Base-by-base conservation (phyloP, 2,888 invertebrate genomes). In the Ochropacha duplaris region DNA sequence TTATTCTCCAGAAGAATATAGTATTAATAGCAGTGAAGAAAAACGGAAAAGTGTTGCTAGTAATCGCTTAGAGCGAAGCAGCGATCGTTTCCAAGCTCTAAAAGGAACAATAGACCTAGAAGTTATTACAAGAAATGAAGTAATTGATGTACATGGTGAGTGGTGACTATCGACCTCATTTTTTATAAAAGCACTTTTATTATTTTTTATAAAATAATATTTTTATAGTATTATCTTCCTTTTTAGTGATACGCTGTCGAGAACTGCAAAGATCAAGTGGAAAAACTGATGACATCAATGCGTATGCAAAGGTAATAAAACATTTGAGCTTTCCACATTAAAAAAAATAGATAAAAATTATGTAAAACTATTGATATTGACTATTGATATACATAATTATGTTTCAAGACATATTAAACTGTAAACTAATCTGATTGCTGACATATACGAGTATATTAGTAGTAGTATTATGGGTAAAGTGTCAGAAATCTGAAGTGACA, bases 221-320 rank as follows among this genome's bases (percentile, higher is more conserved):
- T 65, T 28, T 58, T 50, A 36, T 34, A 60, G 14, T 54, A 49
- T 39, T 9, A 6, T 36, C 68, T 80, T 80, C 71, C 62, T 69
- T 94, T 94, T 57, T 93, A 97, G 97, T 97, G 71, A 95, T 96
- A 76, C 94, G 96, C 73, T 97, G 97, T 83, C 94, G 94, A 78
- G 96, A 96, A 80, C 92, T 97, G 64, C 94, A 95, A 71, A 93
- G 96, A 66, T 83, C 94, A 16, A 94, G 94, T 78, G 96, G 95
- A 54, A 95, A 94, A 71, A 93, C 94, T 52, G 91, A 92, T 69
- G 90, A 93, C 54, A 94, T 96, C 65, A 96, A 97, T 84, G 97
- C 97, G 62, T 97, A 97, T 84, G 96, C 97, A 24, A 97, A 97
- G 94, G 96, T n/a, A n/a, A n/a, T n/a, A n/a, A n/a, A n/a, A n/a